Evolutionary conservation across 1,140 invertebrate species (phyloP), one percentile per base, ranked within the genome.

Genomic region (Calliopsis andreniformis): DNA sequence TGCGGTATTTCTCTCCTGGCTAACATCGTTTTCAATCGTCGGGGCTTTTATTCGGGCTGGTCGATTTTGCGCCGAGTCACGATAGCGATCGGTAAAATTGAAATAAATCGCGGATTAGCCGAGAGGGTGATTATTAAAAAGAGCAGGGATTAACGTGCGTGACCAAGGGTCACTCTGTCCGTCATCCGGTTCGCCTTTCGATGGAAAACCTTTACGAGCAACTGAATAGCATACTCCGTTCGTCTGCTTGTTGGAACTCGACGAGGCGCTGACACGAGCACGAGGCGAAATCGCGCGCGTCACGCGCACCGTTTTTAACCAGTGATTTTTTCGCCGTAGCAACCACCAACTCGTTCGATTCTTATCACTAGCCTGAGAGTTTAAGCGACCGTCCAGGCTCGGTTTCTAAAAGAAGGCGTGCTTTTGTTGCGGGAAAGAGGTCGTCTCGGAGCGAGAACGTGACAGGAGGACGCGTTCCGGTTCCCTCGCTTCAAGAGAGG

Each of bases 21-120:
- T n/a, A n/a, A n/a, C n/a, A n/a, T n/a, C 35, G 35, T 39, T 39
- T 39, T 39, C 35, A 10, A 39, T 39, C 35, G 35, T 10, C 35
- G 35, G 35, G 10, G 35, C 35, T 39, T 3, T 10, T 10, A 10
- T 39, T 39, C 4, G 35, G 10, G 35, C 35, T 5, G 4, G 35
- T 3, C 35, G 35, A 10, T 39, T 39, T 10, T 39, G 4, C 35
- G 3, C 5, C 23, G 10, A 6, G 35, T 12, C 16, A 8, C 8
- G 71, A 75, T 73, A 73, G 8, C 20, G 16, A 67, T 56, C 62
- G 28, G 16, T 1, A 12, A 67, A 67, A 75, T 75, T 75, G 71
- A 75, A 75, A 75, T 75, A 75, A 75, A 75, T 75, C 62, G 51
- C 7, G 51, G 39, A 75, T 75, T 58, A 75, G 55, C 51, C 20